Evolutionary conservation across 2,888 invertebrate species (phyloP).

Genomic region (Drosophila fulvimacula): DNA sequence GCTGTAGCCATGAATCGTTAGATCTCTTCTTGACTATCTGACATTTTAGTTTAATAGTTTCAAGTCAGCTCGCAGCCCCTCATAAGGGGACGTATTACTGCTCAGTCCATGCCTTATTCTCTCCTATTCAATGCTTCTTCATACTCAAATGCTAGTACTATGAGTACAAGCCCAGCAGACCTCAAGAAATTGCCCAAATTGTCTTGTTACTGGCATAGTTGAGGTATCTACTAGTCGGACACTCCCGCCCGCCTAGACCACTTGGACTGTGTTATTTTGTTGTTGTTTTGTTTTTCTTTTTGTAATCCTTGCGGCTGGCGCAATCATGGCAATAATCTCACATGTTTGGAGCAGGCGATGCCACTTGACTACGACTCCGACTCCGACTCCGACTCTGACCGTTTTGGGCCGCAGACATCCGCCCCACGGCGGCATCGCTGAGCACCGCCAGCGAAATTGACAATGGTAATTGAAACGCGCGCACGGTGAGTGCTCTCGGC

Average conservation of each 20-base stretch:
- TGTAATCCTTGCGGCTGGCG: conserved; percentile 60
- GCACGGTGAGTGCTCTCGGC: conserved; percentile 60
- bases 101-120: too few relatives aligned
- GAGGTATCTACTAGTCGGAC: background rate
- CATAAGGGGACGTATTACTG: too few relatives aligned
- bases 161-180: background rate
- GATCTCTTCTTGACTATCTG: background rate
- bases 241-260: background rate
- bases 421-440: conserved; percentile 14
- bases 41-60: background rate
- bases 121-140: too few relatives aligned
- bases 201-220: background rate
- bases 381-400: conserved; percentile 8
- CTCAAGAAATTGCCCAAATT: background rate
- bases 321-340: conserved; percentile 65
- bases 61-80: background rate
- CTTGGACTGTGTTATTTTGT: conserved; percentile 7
- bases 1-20: too few relatives aligned
- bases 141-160: too few relatives aligned
- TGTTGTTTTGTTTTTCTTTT: background rate
- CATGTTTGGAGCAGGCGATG: conserved; percentile 43
- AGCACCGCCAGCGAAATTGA: conserved; percentile 53
- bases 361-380: conserved; percentile 42
- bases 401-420: conserved; percentile 7
- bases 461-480: conserved; percentile 71